A percentile compares a stretch with the other conserved stretches of the same genome.
These are phyloP conservation scores for Synergus laeviventris DNA, from an alignment of 2,888 invertebrate species.

Conservation along the genomic window DNA sequence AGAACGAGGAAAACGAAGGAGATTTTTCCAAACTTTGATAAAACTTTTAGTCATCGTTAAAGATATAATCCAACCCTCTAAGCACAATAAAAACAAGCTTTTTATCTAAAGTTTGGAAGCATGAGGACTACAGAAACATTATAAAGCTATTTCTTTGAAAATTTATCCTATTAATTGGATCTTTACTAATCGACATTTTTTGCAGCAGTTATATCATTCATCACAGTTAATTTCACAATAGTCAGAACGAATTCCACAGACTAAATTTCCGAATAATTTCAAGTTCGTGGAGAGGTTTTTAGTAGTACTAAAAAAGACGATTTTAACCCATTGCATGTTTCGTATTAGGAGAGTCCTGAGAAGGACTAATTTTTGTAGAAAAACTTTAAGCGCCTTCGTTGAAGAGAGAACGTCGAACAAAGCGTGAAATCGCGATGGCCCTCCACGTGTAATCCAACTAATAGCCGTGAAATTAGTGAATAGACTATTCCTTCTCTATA, in stretches of 20 bases:
- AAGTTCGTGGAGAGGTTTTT: background rate
- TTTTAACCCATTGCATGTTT: conserved; percentile 20
- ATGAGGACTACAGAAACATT: background rate
- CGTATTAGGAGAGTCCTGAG: background rate
- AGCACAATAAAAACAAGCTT: background rate
- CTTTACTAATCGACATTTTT: background rate
- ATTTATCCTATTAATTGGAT: background rate
- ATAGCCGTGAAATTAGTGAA: conserved; percentile 38
- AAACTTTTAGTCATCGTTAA: conserved; percentile 24
- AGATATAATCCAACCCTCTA: conserved; percentile 6
- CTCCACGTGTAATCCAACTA: conserved; percentile 34
- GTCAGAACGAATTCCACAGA: background rate
- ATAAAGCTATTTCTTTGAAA: background rate
- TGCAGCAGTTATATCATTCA: background rate
- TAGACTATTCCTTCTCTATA: conserved; percentile 35
- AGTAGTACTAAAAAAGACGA: background rate
- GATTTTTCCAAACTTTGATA: conserved; percentile 12
- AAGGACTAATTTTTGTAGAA: background rate
- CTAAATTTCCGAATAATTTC: conserved; percentile 14
- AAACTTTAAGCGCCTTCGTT: background rate
- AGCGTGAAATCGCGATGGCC: conserved; percentile 32
- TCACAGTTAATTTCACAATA: background rate
- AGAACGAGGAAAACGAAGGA: conserved; percentile 22
- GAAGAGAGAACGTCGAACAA: conserved; percentile 6
- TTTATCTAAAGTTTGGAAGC: background rate